phyloP scores from a whole-genome alignment of 2,113 vertebrate genomes.

The Telmatochromis brichardi region DNA sequence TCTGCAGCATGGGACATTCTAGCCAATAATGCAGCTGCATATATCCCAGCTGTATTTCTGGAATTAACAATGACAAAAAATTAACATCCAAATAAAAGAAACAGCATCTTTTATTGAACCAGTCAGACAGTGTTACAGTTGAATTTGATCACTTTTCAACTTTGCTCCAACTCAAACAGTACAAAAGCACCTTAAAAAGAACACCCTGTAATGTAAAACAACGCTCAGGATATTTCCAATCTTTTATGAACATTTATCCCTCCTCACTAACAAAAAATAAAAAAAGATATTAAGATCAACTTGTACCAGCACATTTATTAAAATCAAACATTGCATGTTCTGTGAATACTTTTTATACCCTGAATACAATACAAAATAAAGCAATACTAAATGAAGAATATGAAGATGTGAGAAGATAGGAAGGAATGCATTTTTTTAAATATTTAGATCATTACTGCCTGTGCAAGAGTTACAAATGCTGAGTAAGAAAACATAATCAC shows the following conservation, averaged over 20 bases:
- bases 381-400: background rate
- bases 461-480: background rate
- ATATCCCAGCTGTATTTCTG: background rate
- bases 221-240: background rate
- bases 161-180: background rate
- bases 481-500: background rate
- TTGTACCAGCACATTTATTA: background rate
- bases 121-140: background rate
- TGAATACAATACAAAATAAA: background rate
- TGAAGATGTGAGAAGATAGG: background rate
- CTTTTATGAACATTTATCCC: background rate
- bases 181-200: background rate
- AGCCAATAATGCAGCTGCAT: background rate
- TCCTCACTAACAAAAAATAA: background rate
- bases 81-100: background rate
- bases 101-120: background rate
- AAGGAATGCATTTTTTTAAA: background rate
- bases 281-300: background rate
- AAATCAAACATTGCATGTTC: background rate
- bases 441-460: background rate
- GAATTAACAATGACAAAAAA: background rate
- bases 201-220: background rate
- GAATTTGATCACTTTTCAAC: background rate
- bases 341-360: background rate
- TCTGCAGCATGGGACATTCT: background rate